These are phyloP conservation scores for Limnodromus scolopaceus DNA, from an alignment of 2,797 vertebrate species.

Conservation along the genomic window DNA sequence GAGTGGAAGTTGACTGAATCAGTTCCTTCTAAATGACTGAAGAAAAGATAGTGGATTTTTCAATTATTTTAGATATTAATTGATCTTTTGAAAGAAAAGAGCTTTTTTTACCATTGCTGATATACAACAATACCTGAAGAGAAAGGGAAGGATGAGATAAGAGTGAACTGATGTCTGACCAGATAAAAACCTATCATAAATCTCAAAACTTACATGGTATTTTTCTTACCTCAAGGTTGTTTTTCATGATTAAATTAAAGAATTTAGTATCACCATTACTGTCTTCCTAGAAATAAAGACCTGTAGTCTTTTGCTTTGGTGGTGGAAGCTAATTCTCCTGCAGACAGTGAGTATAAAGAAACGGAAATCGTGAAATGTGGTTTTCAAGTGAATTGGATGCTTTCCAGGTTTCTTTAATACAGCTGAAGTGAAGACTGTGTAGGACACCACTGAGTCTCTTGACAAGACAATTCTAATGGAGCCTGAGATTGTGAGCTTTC, in stretches of 20 bases:
- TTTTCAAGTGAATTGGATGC: slow-evolving; percentile 12
- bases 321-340: neutral
- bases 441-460: slow-evolving; percentile 2
- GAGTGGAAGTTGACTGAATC: neutral
- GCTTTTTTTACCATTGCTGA: neutral
- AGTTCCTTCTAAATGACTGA: neutral
- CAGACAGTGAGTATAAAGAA: neutral
- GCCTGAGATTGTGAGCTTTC: slow-evolving; percentile 4
- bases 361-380: neutral
- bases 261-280: neutral
- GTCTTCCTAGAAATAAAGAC: neutral
- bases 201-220: neutral
- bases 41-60: neutral
- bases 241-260: neutral
- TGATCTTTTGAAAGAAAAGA: neutral
- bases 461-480: slow-evolving; percentile 26
- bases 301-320: neutral
- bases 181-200: neutral
- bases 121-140: neutral
- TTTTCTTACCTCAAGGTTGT: neutral
- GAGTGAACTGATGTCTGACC: neutral
- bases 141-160: neutral
- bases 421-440: slow-evolving; percentile 6
- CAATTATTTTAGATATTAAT: neutral
- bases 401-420: slow-evolving; percentile 41